Evolutionary conservation across 2,797 vertebrate genomes (phyloP).

Genomic region (Peromyscus melanophrys): DNA sequence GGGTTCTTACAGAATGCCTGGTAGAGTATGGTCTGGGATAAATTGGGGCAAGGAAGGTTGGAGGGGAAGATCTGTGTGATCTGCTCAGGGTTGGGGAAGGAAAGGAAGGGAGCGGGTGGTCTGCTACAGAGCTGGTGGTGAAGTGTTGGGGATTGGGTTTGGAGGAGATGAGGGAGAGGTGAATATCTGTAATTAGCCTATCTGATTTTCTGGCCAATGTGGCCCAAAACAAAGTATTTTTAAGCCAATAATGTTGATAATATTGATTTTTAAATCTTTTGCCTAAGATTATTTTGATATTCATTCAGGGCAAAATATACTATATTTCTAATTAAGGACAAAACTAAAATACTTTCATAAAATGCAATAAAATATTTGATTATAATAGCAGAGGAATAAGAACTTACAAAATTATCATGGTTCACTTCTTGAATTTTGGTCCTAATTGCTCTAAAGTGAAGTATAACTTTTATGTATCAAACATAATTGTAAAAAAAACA

Average conservation of each 20-base stretch:
- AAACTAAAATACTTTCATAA: conserved; percentile 22
- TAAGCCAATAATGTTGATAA: background rate
- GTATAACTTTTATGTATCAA: background rate
- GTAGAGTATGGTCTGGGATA: background rate
- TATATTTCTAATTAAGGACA: conserved; percentile 2
- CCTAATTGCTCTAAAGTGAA: conserved; percentile 17
- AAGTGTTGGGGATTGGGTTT: background rate
- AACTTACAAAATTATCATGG: background rate
- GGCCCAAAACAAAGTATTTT: background rate
- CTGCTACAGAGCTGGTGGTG: background rate
- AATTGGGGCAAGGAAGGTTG: background rate
- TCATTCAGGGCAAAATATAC: background rate
- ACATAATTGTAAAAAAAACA: background rate
- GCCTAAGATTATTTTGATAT: background rate
- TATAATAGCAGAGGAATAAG: background rate
- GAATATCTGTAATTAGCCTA: too few relatives aligned
- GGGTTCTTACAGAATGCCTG: background rate
- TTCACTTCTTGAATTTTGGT: conserved; percentile 12
- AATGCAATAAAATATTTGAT: background rate
- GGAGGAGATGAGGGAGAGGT: background rate
- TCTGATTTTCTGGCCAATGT: background rate
- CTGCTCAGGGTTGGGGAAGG: background rate
- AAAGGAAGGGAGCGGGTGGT: too few relatives aligned
- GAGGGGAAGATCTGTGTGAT: background rate
- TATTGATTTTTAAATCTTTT: background rate